Conservation (phyloP, 2,888 invertebrate genomes). For the Nipponacmea schrenckii region DNA sequence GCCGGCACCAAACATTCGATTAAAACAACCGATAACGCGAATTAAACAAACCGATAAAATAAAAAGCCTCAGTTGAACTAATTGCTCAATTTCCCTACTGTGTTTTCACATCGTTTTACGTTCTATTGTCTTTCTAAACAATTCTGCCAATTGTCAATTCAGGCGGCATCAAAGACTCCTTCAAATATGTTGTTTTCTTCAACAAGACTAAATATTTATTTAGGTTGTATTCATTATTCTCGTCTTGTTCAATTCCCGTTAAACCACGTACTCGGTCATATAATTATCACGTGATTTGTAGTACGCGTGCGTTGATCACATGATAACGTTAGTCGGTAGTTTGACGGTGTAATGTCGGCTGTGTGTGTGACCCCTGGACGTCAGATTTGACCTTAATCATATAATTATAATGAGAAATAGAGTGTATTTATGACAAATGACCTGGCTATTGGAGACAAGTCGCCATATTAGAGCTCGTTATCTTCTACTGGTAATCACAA, state of each 20-base stretch:
- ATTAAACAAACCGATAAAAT: background rate
- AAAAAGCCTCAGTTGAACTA: background rate
- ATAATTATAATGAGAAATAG: constrained; percentile 8
- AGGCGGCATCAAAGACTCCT: background rate
- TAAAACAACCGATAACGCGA: background rate
- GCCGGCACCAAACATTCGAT: no score
- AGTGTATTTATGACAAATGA: background rate
- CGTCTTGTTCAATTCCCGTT: background rate
- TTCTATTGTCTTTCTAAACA: constrained; percentile 4
- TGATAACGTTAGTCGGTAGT: background rate
- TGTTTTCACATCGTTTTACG: constrained; percentile 3
- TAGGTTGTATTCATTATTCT: background rate
- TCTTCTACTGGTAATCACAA: background rate
- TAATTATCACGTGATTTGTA: constrained; percentile 7
- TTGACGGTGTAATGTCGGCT: background rate
- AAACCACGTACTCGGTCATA: background rate
- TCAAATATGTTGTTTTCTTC: background rate
- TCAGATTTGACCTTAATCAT: constrained; percentile 7
- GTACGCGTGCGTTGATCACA: constrained; percentile 8
- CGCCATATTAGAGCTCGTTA: constrained; percentile 1
- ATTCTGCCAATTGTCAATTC: background rate
- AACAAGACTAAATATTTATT: constrained; percentile 2
- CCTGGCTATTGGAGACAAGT: background rate
- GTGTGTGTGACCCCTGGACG: background rate
- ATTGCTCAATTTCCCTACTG: constrained; percentile 4